These are phyloP conservation scores for Tethea ocularis DNA, from an alignment of 2,888 invertebrate species.

Conservation along the genomic window DNA sequence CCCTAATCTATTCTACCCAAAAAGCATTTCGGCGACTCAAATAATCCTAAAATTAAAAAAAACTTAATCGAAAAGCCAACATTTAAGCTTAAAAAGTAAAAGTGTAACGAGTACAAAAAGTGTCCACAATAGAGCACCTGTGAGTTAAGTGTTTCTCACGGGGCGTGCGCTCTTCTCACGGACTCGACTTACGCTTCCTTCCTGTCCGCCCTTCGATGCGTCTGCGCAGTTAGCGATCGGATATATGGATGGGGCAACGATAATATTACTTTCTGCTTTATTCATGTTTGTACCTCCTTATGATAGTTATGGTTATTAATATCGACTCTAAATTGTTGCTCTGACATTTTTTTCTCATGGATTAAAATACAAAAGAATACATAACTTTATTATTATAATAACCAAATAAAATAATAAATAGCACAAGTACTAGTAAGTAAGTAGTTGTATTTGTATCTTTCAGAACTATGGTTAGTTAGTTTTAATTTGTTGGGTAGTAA, in stretches of 20 bases:
- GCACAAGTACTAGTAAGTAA: too few species aligned
- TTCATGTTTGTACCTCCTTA: too few species aligned
- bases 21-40: background rate
- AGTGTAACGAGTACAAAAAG: conserved; percentile 1
- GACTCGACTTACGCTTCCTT: conserved; percentile 81
- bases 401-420: too few species aligned
- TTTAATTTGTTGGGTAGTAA: too few species aligned
- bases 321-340: too few species aligned
- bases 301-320: too few species aligned
- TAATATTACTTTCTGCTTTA: background rate
- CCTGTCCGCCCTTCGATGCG: conserved; percentile 57
- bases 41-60: background rate
- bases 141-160: conserved; percentile 64
- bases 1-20: too few species aligned
- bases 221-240: conserved; percentile 51
- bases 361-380: too few species aligned
- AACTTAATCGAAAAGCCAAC: conserved; percentile 4
- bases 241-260: conserved; percentile 31
- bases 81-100: conserved; percentile 9
- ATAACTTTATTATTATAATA: too few species aligned
- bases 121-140: conserved; percentile 38
- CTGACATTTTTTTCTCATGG: too few species aligned
- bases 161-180: conserved; percentile 73
- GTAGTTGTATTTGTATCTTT: too few species aligned
- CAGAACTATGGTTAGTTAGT: too few species aligned